A percentile compares a stretch with the other conserved stretches of the same genome.
phyloP scores from a whole-genome alignment of 2,113 vertebrate species.

The Leptodactylus fuscus region DNA sequence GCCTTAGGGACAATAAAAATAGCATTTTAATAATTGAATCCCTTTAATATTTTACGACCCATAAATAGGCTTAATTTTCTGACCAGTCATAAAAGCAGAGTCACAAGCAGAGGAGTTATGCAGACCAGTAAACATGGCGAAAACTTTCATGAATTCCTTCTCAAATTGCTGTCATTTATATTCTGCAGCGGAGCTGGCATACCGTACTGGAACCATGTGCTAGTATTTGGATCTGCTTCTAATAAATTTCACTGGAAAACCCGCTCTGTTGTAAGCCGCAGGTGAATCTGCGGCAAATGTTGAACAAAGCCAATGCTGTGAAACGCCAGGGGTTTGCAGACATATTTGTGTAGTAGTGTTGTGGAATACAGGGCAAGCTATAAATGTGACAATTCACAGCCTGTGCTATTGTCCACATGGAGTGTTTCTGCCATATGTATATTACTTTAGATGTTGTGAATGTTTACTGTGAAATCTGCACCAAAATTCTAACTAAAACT shows the following conservation, averaged over 20 bases:
- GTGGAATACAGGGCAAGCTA: not conserved
- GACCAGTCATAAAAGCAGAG: conserved; percentile 49
- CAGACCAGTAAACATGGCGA: conserved; percentile 50
- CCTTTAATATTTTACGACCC: conserved; percentile 40
- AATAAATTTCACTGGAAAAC: conserved; percentile 40
- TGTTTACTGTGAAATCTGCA: no score
- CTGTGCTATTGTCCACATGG: not conserved
- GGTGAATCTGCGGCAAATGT: conserved; percentile 22
- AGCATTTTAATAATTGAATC: not conserved
- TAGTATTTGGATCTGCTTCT: conserved; percentile 41
- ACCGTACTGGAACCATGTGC: conserved; percentile 25
- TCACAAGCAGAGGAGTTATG: conserved; percentile 47
- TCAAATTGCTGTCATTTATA: conserved; percentile 53
- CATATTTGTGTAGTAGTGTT: not conserved
- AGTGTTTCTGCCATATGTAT: not conserved
- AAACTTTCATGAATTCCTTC: conserved; percentile 47
- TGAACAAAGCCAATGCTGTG: conserved; percentile 35
- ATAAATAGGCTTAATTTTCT: conserved; percentile 52
- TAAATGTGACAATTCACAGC: not conserved
- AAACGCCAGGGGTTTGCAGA: not conserved
- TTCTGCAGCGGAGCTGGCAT: conserved; percentile 34
- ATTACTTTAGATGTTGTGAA: no score
- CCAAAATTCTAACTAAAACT: no score
- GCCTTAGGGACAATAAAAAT: no score
- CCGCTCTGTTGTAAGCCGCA: conserved; percentile 9